A percentile compares a stretch with the other conserved stretches of the same genome.
Evolutionary conservation across 2,113 vertebrate genomes (phyloP).

Genomic region (Nipponia nippon): DNA sequence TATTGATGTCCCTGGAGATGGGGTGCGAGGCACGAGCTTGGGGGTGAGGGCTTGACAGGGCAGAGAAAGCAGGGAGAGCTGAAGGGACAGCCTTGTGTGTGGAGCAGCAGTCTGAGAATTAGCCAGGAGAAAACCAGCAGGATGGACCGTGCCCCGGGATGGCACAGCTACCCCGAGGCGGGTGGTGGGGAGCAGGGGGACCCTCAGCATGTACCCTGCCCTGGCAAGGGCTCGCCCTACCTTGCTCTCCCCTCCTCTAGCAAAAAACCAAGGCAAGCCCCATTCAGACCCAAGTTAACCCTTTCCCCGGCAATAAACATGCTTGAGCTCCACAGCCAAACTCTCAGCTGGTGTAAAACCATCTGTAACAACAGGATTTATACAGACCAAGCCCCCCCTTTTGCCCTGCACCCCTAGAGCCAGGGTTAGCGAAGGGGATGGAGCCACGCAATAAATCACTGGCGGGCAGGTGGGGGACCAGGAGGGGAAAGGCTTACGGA

Average conservation of each 20-base stretch:
- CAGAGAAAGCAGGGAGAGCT: not conserved
- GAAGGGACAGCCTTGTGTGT: not conserved
- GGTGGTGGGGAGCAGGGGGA: not conserved
- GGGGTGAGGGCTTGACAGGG: not conserved
- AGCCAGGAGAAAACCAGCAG: not conserved
- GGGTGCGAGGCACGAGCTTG: not conserved
- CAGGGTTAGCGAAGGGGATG: not conserved
- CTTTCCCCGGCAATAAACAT: not conserved
- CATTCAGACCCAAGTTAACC: not conserved
- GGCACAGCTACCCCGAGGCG: not conserved
- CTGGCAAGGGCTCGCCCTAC: rapidly evolving
- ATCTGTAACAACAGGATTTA: not conserved
- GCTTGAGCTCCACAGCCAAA: not conserved
- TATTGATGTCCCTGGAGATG: not conserved
- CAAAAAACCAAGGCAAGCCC: not conserved
- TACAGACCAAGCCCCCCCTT: not conserved
- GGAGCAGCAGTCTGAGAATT: not conserved
- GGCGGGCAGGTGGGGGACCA: not conserved
- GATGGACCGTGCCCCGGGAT: not conserved
- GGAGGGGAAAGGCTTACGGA: conserved; percentile 37
- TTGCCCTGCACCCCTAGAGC: not conserved
- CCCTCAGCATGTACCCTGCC: not conserved
- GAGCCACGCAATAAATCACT: not conserved
- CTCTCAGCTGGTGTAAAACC: not conserved
- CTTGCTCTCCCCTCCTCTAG: not conserved